These are phyloP conservation scores for Catocala sponsa DNA, from an alignment of 2,888 invertebrate genomes.

Conservation along the genomic window DNA sequence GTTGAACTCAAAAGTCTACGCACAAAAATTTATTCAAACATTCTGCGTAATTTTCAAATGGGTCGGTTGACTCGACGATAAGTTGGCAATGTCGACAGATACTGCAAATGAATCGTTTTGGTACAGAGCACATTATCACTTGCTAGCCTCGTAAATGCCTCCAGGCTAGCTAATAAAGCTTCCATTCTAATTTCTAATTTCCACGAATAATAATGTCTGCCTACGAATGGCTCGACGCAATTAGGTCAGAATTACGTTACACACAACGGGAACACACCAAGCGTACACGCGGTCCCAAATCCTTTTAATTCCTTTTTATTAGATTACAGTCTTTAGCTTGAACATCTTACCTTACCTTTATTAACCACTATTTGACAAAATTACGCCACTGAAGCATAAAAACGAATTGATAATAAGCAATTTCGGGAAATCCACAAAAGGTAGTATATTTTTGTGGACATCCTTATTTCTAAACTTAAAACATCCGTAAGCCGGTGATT, in stretches of 20 bases:
- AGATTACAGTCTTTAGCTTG: slow-evolving; percentile 1
- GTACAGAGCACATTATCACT: neutral
- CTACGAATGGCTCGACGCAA: slow-evolving; percentile 1
- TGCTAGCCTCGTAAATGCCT: neutral
- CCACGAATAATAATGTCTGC: neutral
- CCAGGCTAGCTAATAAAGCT: slow-evolving; percentile 1
- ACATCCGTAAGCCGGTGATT: too few species aligned
- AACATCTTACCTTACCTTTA: slow-evolving; percentile 1
- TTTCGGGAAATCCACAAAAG: neutral
- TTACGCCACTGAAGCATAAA: neutral
- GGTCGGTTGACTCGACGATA: neutral
- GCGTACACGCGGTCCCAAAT: slow-evolving; percentile 4
- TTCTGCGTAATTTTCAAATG: neutral
- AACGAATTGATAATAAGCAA: neutral
- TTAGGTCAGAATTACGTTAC: slow-evolving; percentile 23
- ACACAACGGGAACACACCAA: slow-evolving; percentile 11
- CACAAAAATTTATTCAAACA: neutral
- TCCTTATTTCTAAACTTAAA: too few species aligned
- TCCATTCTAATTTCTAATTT: slow-evolving; percentile 9
- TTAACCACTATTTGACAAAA: neutral
- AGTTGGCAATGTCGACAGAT: neutral
- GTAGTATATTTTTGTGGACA: neutral
- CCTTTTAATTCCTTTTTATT: slow-evolving; percentile 21
- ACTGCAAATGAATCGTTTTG: neutral
- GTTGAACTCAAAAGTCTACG: too few species aligned